Percentiles rank a stretch among this genome's conserved stretches.
phyloP scores from a whole-genome alignment of 2,797 vertebrate genomes.

The Microchirus variegatus region DNA sequence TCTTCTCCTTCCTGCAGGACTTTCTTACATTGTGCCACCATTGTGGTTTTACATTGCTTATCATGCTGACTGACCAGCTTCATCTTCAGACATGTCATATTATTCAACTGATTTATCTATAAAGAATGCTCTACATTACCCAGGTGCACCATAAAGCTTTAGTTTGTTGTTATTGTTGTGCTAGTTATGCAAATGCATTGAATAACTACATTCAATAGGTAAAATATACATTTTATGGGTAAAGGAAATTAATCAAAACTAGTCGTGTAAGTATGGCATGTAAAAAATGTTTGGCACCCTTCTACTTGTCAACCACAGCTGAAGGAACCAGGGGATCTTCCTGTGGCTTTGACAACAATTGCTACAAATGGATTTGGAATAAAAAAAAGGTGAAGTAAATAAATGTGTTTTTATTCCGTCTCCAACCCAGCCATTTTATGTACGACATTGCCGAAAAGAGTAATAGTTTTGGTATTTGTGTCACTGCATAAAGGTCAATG shows the following conservation, averaged over 20 bases:
- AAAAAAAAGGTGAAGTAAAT: background rate
- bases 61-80: background rate
- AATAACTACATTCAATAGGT: too few relatives aligned
- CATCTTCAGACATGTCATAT: too few relatives aligned
- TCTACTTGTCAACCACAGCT: too few relatives aligned
- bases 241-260: too few relatives aligned
- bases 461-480: constrained; percentile 49
- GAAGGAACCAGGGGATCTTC: too few relatives aligned
- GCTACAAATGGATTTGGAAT: background rate
- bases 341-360: too few relatives aligned
- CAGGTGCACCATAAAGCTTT: too few relatives aligned
- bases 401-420: background rate
- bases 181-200: too few relatives aligned
- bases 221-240: too few relatives aligned
- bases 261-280: too few relatives aligned
- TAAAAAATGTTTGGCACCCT: too few relatives aligned
- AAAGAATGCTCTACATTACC: background rate
- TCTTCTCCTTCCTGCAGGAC: background rate
- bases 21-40: background rate
- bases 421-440: constrained; percentile 5
- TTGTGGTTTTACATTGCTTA: background rate
- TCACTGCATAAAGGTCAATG: constrained; percentile 50
- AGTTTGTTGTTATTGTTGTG: too few relatives aligned
- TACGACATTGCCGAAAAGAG: constrained; percentile 17
- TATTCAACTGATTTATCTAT: background rate